Conservation (phyloP, 2,888 invertebrate genomes). For the Cosmia trapezina region DNA sequence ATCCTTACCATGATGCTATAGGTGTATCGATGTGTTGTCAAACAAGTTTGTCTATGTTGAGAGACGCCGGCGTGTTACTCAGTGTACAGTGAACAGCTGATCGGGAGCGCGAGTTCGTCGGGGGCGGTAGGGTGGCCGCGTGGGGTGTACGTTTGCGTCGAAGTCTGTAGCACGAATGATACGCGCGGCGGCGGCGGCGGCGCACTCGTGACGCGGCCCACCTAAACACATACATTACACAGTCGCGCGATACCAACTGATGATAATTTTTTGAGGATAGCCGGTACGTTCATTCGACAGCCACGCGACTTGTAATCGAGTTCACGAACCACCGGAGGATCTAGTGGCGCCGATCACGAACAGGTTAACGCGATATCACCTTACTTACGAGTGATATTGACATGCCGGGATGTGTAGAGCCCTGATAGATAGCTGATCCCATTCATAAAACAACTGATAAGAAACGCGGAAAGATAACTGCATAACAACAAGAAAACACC, state of each 20-base stretch:
- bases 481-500: conserved; percentile 25
- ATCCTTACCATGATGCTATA: conserved; percentile 86
- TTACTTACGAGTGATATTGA: conserved; percentile 75
- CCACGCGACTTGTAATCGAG: conserved; percentile 82
- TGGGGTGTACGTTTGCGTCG: conserved; percentile 80
- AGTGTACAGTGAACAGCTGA: conserved; percentile 82
- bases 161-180: conserved; percentile 87
- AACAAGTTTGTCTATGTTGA: conserved; percentile 72
- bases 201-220: conserved; percentile 85
- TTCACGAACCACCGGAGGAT: conserved; percentile 76
- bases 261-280: conserved; percentile 84
- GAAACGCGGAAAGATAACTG: conserved; percentile 14
- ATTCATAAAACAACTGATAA: conserved; percentile 64
- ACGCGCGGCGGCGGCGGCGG: conserved; percentile 82
- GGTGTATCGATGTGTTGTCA: conserved; percentile 72
- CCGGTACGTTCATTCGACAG: conserved; percentile 80
- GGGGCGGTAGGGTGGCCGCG: conserved; percentile 73
- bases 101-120: conserved; percentile 77
- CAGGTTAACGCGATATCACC: conserved; percentile 75
- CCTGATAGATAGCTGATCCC: conserved; percentile 66
- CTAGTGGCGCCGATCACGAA: conserved; percentile 76
- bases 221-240: conserved; percentile 80
- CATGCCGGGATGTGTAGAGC: conserved; percentile 65
- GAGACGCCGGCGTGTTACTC: conserved; percentile 68
- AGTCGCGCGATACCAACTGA: conserved; percentile 77